A percentile compares a stretch with the other conserved stretches of the same genome.
phyloP scores from a whole-genome alignment of 2,113 vertebrate species.

The Oostethus manadensis region DNA sequence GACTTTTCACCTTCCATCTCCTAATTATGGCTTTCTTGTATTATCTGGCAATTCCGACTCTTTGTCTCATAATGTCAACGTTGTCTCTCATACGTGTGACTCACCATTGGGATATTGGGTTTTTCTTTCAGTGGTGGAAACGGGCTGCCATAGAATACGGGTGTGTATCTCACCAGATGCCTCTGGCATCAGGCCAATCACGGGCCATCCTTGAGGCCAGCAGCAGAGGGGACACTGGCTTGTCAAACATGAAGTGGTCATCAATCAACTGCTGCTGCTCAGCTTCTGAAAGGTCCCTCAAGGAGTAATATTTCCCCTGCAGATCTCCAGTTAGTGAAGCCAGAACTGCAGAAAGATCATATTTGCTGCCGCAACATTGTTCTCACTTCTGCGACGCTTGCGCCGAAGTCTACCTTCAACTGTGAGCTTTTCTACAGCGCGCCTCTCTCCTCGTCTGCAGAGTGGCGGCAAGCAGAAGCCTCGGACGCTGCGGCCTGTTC shows the following conservation, averaged over 20 bases:
- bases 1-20: too few species aligned
- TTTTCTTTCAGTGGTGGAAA: too few species aligned
- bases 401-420: neutral
- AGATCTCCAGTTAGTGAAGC: constrained; percentile 2
- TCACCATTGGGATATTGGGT: too few species aligned
- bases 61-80: too few species aligned
- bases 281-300: neutral
- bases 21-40: too few species aligned
- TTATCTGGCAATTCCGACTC: too few species aligned
- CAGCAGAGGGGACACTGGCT: constrained; percentile 7
- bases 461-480: constrained; percentile 8
- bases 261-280: constrained; percentile 9
- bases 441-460: constrained; percentile 6
- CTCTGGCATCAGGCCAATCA: constrained; percentile 2
- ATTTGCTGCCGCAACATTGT: too few species aligned
- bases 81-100: too few species aligned
- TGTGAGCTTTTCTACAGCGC: constrained; percentile 1
- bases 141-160: too few species aligned
- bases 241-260: constrained; percentile 7
- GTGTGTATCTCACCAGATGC: constrained; percentile 1
- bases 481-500: constrained; percentile 1
- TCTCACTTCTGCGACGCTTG: too few species aligned
- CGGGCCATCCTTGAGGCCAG: constrained; percentile 7
- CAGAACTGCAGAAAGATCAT: neutral
- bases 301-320: constrained; percentile 5